Evolutionary conservation across 2,113 vertebrate genomes (phyloP).

Genomic region (Hiodon alosoides): DNA sequence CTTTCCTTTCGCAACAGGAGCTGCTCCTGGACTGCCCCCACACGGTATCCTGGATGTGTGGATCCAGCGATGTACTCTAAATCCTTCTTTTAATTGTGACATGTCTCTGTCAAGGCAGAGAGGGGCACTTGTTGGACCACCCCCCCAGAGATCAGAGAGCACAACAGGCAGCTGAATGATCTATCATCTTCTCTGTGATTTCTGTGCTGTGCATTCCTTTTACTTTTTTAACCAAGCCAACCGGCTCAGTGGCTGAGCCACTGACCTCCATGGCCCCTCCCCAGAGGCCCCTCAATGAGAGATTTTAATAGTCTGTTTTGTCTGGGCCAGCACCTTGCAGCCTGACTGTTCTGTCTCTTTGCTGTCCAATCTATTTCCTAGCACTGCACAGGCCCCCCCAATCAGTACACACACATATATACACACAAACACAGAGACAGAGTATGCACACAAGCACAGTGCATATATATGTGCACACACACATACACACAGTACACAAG

Average conservation of each 20-base stretch:
- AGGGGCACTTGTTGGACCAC: neutral
- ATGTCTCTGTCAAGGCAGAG: neutral
- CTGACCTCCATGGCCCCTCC: too few species aligned
- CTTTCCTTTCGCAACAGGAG: too few species aligned
- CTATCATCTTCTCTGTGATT: neutral
- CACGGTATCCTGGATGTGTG: too few species aligned
- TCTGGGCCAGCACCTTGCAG: neutral
- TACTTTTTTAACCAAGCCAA: neutral
- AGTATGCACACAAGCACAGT: too few species aligned
- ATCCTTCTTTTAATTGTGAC: neutral
- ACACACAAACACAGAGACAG: too few species aligned
- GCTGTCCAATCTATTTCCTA: conserved; percentile 4
- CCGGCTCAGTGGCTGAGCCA: neutral
- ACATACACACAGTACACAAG: too few species aligned
- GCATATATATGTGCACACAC: too few species aligned
- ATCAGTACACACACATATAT: too few species aligned
- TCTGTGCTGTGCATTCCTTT: neutral
- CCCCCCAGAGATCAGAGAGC: neutral
- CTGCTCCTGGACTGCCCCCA: too few species aligned
- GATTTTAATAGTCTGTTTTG: conserved; percentile 11
- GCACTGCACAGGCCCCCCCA: neutral
- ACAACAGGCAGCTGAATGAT: neutral
- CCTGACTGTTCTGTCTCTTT: neutral
- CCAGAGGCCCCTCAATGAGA: neutral
- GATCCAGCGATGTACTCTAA: too few species aligned